Evolutionary conservation across 2,113 vertebrate genomes (phyloP), one percentile per base, ranked within the genome.

Genomic region (Percina caprodes): DNA sequence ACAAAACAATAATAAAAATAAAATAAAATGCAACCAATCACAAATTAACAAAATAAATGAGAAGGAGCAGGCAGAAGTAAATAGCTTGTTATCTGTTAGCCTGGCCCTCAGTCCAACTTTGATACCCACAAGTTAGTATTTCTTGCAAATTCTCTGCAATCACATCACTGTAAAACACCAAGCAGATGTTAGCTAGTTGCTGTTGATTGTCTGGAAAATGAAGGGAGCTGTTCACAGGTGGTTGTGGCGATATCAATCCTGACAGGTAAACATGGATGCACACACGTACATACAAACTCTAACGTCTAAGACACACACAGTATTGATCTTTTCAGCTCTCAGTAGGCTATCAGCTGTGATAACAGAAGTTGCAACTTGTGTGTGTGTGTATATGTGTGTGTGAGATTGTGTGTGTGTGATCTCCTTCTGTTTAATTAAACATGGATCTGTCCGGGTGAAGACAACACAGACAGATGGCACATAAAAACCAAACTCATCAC

Each of bases 351-450:
- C 39, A 69, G 76, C 73, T 69, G 73, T 79, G 85, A 74, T 55
- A 80, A 89, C 56, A 73, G 82, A 82, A 83, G 39, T 68, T 74
- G 24, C 35, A 70, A 54, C 35, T 33, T 72, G 52, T 56, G 33
- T 46, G 16, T 26, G 15, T 35, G 58, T 60, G 58, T 33, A 26
- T 18, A 12, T 59, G 56, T 60, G 60, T 62, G 59, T 61, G 59
- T 39, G 59, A 35, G 59, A 35, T 33, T 63, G 33, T 62, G 60
- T 68, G 46, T 54, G 66, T 75, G 68, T 74, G 74, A 59, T 80
- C 75, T 80, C 82, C 84, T 89, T 91, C 88, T 89, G 86, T 91
- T 88, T 87, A 92, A 92, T 90, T 90, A 87, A 90, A 86, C 65
- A 51, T 51, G 72, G 35, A 83, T 82, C 70, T 77, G 77, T 90